Percentiles rank a stretch among this genome's conserved stretches.
Evolutionary conservation across 2,888 invertebrate genomes (phyloP).

Genomic region (Melinaea menophilus): DNA sequence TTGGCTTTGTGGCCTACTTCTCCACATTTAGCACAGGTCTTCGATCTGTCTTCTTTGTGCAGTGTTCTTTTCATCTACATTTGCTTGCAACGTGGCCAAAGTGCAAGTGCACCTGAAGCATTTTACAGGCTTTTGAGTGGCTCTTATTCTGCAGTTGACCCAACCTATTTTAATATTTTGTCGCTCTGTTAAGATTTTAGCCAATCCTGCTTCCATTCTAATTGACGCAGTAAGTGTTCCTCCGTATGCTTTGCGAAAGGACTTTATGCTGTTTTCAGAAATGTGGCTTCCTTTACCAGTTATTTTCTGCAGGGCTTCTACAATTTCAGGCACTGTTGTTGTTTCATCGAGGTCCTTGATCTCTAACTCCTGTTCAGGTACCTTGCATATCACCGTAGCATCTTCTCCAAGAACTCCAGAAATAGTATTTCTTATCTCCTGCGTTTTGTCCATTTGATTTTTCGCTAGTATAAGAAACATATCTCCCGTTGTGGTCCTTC

Average conservation of each 20-base stretch:
- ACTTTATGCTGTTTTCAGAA: not conserved
- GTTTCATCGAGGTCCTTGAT: constrained; percentile 11
- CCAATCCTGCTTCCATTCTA: not conserved
- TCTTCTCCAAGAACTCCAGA: constrained; percentile 5
- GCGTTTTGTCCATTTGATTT: not conserved
- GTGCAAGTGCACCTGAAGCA: too few relatives aligned
- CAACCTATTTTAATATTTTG: constrained; percentile 16
- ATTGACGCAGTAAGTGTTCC: constrained; percentile 6
- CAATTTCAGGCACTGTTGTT: not conserved
- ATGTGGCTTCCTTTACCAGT: not conserved
- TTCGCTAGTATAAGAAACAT: constrained; percentile 2
- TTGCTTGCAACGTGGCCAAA: too few relatives aligned
- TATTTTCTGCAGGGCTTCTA: constrained; percentile 5
- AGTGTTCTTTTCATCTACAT: too few relatives aligned
- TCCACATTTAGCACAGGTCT: too few relatives aligned
- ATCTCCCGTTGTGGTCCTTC: too few relatives aligned
- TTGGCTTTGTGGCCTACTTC: too few relatives aligned
- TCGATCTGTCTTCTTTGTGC: too few relatives aligned
- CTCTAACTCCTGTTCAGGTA: constrained; percentile 6
- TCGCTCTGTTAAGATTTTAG: not conserved
- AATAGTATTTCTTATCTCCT: constrained; percentile 3
- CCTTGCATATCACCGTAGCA: constrained; percentile 3
- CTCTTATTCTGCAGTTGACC: constrained; percentile 17
- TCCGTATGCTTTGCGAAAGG: constrained; percentile 6
- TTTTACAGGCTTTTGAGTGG: constrained; percentile 6